These are phyloP conservation scores for Actenoides lindsayi DNA, from an alignment of 2,113 vertebrate species.

Conservation along the genomic window DNA sequence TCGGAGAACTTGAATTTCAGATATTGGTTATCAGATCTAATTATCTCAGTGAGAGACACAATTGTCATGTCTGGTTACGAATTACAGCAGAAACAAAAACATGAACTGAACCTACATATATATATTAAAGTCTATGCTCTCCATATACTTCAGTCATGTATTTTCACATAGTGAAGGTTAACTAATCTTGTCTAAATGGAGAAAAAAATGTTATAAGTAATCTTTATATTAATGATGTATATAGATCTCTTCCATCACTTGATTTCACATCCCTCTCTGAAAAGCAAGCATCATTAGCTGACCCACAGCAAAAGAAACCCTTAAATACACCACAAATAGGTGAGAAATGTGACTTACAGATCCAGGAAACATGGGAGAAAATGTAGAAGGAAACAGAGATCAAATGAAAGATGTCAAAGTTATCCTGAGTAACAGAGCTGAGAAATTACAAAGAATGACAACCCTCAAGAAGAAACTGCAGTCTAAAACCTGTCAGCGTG, in stretches of 20 bases:
- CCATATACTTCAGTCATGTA: not conserved
- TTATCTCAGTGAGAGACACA: not conserved
- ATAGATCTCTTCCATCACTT: not conserved
- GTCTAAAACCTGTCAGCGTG: not conserved
- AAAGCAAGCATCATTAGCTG: not conserved
- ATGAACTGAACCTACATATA: not conserved
- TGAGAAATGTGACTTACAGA: not conserved
- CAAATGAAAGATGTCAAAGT: not conserved
- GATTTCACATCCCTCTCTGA: not conserved
- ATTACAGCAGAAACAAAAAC: not conserved
- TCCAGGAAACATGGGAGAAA: not conserved
- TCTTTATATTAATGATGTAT: not conserved
- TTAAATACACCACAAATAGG: not conserved
- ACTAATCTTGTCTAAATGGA: not conserved
- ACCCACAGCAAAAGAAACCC: fast-evolving
- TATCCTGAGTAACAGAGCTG: not conserved
- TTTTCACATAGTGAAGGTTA: not conserved
- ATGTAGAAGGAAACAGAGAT: not conserved
- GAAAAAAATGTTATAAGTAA: not conserved
- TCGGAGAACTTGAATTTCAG: not conserved
- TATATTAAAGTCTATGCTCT: not conserved
- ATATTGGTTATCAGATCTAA: not conserved
- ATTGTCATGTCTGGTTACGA: not conserved
- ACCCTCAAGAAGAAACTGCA: not conserved
- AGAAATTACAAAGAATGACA: not conserved